Evolutionary conservation across 2,888 invertebrate genomes (phyloP).

Genomic region (Scaptomyza polygonia): DNA sequence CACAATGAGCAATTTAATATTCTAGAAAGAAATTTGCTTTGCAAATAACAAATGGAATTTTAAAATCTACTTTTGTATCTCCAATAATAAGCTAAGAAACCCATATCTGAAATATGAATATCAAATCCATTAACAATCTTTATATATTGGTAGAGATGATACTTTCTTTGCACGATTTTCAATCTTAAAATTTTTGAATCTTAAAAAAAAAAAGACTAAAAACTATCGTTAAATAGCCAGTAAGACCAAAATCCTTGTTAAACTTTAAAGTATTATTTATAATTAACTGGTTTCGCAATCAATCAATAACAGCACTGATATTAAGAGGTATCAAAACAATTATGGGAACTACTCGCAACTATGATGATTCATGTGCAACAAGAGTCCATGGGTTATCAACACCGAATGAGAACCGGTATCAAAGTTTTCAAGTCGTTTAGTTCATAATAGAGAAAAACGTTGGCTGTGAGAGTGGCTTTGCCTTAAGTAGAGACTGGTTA

Average conservation of each 20-base stretch:
- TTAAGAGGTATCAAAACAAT: background rate
- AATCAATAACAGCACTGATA: background rate
- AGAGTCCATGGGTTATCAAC: slow-evolving; percentile 12
- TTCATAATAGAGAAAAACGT: background rate
- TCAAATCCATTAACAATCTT: background rate
- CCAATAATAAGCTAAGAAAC: background rate
- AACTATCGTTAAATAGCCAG: background rate
- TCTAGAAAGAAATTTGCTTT: too few relatives aligned
- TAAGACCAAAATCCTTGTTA: background rate
- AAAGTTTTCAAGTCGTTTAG: slow-evolving; percentile 5
- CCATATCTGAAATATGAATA: background rate
- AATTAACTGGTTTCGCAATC: background rate
- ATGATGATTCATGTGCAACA: slow-evolving; percentile 4
- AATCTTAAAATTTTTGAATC: background rate
- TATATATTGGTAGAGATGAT: background rate
- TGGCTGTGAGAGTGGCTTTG: slow-evolving; percentile 1
- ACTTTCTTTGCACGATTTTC: background rate
- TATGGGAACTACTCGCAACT: background rate
- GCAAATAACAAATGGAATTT: too few relatives aligned
- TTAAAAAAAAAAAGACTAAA: too few relatives aligned
- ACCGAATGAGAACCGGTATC: background rate
- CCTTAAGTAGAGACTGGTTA: slow-evolving; percentile 32
- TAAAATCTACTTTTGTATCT: background rate
- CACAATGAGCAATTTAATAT: too few relatives aligned
- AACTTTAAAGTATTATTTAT: background rate